Evolutionary conservation across 2,113 vertebrate genomes (phyloP), one percentile per base, ranked within the genome.

Genomic region (Ranitomeya imitator): DNA sequence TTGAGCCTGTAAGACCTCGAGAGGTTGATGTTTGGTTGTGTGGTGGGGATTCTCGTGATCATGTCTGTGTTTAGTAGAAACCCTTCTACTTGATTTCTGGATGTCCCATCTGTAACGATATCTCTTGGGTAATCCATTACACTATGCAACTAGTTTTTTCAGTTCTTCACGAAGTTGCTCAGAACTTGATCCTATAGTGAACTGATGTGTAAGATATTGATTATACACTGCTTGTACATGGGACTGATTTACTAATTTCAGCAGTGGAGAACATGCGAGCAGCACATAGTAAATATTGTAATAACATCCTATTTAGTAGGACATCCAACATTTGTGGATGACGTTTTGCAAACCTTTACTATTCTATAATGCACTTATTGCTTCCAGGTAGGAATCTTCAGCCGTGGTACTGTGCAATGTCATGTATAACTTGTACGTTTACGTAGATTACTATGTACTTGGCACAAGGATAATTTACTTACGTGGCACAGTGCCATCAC

Each of bases 241-340:
- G 45, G 9, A 3, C 51, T 78, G 45, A 14, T 54, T 1, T 54
- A 54, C 51, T 78, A 51, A 54, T 51, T n/a, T 6, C 51, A n/a
- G 10, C 52, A 55, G 7, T 51, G 21, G 14, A 77, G 45, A 78
- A 10, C 13, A 3, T 13, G 3, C 2, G 54, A 79, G 54, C 21
- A 57, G 78, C 54, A 59, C 19, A 59, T 26, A 59, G 15, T 79
- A 79, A 79, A 79, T 59, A 79, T 54, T 78, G 21, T 51, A 55
- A 79, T 55, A 79, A 23, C 21, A 23, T 79, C 52, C 26, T 26
- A 60, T 26, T 59, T 59, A 26, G 52, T 57, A 80, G n/a, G n/a
- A 26, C n/a, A 80, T 26, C 13, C 59, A 21, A 80, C 23, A 59
- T 60, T 59, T 80, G 31, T 55, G 60, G 23, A 60, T 60, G 78